Percentiles rank a stretch among this genome's conserved stretches.
Evolutionary conservation across 2,888 invertebrate species (phyloP).

Genomic region (Cryptosula pallasiana): DNA sequence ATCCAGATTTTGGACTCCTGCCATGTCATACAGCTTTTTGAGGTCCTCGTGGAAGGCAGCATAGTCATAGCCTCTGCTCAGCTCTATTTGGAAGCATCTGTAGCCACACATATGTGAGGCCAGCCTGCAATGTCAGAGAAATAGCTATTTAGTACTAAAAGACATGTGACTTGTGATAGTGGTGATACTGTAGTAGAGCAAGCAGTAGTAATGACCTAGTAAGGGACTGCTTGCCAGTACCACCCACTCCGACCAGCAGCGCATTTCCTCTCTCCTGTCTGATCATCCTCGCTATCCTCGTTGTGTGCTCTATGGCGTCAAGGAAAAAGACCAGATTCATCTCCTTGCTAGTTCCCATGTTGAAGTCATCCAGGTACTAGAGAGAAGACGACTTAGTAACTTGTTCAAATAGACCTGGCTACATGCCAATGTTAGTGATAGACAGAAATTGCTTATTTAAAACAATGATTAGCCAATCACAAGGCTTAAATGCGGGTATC

Average conservation of each 20-base stretch:
- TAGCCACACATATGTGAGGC: constrained; percentile 52
- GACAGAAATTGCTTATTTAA: too few relatives aligned
- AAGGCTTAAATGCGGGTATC: too few relatives aligned
- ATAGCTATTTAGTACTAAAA: not conserved
- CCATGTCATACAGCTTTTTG: constrained; percentile 70
- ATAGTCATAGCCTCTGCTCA: constrained; percentile 77
- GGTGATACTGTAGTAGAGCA: too few relatives aligned
- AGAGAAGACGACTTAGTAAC: too few relatives aligned
- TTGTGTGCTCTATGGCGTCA: constrained; percentile 55
- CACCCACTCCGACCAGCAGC: constrained; percentile 54
- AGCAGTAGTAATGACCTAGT: constrained; percentile 45
- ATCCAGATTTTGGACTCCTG: constrained; percentile 69
- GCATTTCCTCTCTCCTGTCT: constrained; percentile 54
- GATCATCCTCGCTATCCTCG: constrained; percentile 53
- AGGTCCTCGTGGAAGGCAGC: constrained; percentile 79
- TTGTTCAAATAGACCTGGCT: too few relatives aligned
- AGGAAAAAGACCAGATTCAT: constrained; percentile 81
- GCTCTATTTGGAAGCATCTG: constrained; percentile 80
- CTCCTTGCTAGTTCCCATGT: constrained; percentile 68
- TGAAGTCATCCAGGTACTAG: constrained; percentile 78
- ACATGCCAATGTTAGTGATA: too few relatives aligned
- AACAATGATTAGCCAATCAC: too few relatives aligned
- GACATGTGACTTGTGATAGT: not conserved
- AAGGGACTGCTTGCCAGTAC: constrained; percentile 54
- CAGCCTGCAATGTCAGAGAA: constrained; percentile 37